A percentile compares a stretch with the other conserved stretches of the same genome.
phyloP scores from a whole-genome alignment of 2,113 vertebrate genomes.

The Pelecanoides urinatrix region DNA sequence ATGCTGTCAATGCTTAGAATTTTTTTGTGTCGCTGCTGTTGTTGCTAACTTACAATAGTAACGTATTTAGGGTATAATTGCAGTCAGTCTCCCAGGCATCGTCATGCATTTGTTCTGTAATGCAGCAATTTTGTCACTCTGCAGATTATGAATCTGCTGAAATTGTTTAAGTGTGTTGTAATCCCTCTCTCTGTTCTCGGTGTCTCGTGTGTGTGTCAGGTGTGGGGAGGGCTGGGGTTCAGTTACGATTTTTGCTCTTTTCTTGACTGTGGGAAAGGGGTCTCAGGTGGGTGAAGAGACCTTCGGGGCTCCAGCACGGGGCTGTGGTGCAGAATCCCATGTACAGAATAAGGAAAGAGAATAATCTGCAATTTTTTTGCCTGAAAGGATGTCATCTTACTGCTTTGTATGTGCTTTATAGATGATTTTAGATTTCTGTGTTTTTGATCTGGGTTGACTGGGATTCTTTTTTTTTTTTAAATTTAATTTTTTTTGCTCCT shows the following conservation, averaged over 20 bases:
- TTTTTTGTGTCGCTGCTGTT: neutral
- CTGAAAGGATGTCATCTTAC: neutral
- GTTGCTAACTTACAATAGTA: neutral
- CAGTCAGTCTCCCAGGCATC: neutral
- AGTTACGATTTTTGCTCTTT: accelerated
- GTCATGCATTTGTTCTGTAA: neutral
- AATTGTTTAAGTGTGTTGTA: neutral
- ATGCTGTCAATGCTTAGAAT: neutral
- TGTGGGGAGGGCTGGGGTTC: neutral
- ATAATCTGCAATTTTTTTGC: neutral
- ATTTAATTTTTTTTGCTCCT: neutral
- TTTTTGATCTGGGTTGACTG: neutral
- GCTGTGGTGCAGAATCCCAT: neutral
- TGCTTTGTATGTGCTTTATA: neutral
- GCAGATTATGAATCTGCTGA: neutral
- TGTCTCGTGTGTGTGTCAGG: neutral
- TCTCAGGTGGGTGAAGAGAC: neutral
- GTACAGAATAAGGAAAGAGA: neutral
- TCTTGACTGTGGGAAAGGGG: neutral
- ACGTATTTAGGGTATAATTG: constrained; percentile 1
- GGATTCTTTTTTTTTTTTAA: neutral
- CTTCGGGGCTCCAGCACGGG: neutral
- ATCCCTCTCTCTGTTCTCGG: neutral
- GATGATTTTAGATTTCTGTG: neutral
- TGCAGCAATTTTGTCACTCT: neutral